Evolutionary conservation across 1,140 invertebrate genomes (phyloP), one percentile per base, ranked within the genome.

Genomic region (Brachionus angularis): DNA sequence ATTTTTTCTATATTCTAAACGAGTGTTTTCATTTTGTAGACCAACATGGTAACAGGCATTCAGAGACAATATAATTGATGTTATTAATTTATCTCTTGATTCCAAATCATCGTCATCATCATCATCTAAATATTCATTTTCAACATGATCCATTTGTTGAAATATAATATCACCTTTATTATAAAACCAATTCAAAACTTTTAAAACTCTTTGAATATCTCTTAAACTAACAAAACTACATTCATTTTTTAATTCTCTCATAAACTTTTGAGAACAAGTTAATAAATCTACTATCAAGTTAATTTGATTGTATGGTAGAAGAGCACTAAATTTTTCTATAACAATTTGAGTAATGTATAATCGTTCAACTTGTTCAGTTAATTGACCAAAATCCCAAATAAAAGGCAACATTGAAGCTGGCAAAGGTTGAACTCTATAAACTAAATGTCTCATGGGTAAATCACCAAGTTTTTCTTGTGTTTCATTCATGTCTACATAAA

Each of bases 201-300:
- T 49, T 47, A 50, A 73, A 49, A 75, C 76, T 18, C 78, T 39
- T 25, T 78, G 76, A 16, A 79, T 77, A 72, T 80, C 78, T 67
- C 79, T 73, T 27, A 80, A 67, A 72, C 78, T 79, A 5, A 80
- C 79, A 75, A 80, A 80, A 72, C 79, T 79, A 73, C 78, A 78
- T 74, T 80, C 78, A 73, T 79, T 76, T 75, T 78, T 23, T 49
- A 27, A 25, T 29, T 72, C n/a, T 46, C 78, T 73, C 78, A 80
- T 79, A 72, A 77, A 79, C 8, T 75, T 73, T 64, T 80, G 79
- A 34, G 76, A 78, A 14, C 42, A 50, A 16, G 74, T 73, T 34
- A 80, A 52, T 49, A 78, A 73, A 18, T 70, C 46, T 27, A 74
- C 76, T 14, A 77, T 58, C 14, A 70, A 21, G n/a, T 39, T 10